Evolutionary conservation across 2,888 invertebrate species (phyloP), one percentile per base, ranked within the genome.

Genomic region (Exephanes ischioxanthus): DNA sequence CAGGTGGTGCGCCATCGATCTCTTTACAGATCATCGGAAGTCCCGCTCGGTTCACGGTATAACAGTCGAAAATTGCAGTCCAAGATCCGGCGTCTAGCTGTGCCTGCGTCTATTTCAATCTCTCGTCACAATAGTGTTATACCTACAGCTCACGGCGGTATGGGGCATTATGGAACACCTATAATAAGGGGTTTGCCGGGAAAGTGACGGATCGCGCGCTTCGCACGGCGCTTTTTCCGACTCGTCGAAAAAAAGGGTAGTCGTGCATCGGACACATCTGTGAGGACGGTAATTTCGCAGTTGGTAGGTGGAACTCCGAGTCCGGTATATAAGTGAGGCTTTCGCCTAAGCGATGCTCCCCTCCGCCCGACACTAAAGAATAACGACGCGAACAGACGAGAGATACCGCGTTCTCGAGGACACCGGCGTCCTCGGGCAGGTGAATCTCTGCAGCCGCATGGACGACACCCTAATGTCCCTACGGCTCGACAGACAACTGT

Each of bases 131-230:
- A 75, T 63, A 51, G 75, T 19, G 37, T 48, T 14, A 7, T 30
- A 58, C 53, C 30, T 63, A 48, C 55, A 53, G 41, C 51, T 53
- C 6, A 30, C 33, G 53, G 19, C 48, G 30, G 61, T 37, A 68
- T 22, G 45, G 16, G 14, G 30, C 66, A 72, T 45, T 51, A 26
- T 61, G 22, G 30, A 41, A 33, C 68, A 41, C 63, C 33, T 75
- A 30, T 81, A 85, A 85, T 81, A 66, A 81, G 55, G 81, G 85
- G 73, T 78, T 70, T 80, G 81, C 84, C 63, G 83, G 80, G 75
- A 83, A 90, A 86, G 82, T 89, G 90, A 89, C 86, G 85, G 87
- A 90, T 90, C 86, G 86, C 85, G 78, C 77, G 86, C 80, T 83
- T 58, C 80, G 83, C 70, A 76, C 80, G 78, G 82, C 68, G 75